Evolutionary conservation across 1,140 invertebrate species (phyloP).

Genomic region (Sycophaga agraensis): DNA sequence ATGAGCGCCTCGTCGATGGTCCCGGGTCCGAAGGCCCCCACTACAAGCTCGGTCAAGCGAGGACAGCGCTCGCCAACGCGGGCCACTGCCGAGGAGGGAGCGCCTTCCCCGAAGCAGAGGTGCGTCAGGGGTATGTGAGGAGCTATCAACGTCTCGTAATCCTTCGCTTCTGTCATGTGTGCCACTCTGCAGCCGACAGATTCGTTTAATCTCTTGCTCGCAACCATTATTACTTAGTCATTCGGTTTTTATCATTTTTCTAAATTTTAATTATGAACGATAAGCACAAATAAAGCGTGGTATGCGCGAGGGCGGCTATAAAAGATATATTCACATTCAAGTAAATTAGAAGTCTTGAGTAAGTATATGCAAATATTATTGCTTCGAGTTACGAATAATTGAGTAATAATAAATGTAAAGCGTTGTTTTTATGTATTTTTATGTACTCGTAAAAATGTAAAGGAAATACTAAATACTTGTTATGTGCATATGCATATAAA

Average conservation of each 20-base stretch:
- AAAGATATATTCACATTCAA: too few species aligned
- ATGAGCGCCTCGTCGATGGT: slow-evolving; percentile 44
- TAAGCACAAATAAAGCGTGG: neutral
- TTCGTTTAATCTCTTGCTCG: neutral
- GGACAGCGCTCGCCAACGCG: slow-evolving; percentile 44
- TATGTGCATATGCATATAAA: too few species aligned
- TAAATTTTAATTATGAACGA: neutral
- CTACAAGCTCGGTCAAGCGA: slow-evolving; percentile 45
- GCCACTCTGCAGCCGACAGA: slow-evolving; percentile 37
- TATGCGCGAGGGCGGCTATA: neutral
- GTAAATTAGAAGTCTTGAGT: too few species aligned
- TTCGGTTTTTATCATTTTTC: neutral
- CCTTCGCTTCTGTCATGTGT: slow-evolving; percentile 47
- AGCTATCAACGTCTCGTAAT: slow-evolving; percentile 40
- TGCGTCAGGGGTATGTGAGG: slow-evolving; percentile 49
- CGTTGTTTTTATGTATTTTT: too few species aligned
- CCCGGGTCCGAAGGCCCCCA: slow-evolving; percentile 43
- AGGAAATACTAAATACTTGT: too few species aligned
- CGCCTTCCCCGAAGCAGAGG: slow-evolving; percentile 50
- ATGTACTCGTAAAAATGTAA: too few species aligned
- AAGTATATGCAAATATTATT: too few species aligned
- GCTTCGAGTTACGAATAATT: too few species aligned
- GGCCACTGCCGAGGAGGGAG: slow-evolving; percentile 37
- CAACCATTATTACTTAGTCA: neutral
- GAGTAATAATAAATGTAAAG: too few species aligned